These are phyloP conservation scores for Eclectus roratus DNA, from an alignment of 2,113 vertebrate genomes.

Conservation along the genomic window DNA sequence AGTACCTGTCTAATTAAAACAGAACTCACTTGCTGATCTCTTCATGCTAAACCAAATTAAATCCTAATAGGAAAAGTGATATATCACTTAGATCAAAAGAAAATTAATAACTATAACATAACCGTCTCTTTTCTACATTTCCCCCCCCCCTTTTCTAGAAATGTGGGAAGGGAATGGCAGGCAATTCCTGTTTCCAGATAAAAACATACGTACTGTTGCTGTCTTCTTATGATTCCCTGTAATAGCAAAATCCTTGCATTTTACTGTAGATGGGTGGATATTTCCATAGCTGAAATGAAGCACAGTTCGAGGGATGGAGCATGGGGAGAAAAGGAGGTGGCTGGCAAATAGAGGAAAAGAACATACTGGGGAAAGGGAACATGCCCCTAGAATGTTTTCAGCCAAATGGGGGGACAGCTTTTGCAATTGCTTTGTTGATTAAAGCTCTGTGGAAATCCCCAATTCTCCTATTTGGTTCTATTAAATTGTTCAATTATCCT, in stretches of 20 bases:
- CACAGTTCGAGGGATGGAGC: neutral
- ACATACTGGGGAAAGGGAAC: neutral
- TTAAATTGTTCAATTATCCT: constrained; percentile 5
- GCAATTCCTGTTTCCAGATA: neutral
- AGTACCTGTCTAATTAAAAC: constrained; percentile 74
- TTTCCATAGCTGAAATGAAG: neutral
- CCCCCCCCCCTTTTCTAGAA: neutral
- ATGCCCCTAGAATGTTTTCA: neutral
- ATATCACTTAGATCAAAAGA: constrained; percentile 69
- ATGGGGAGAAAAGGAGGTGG: neutral
- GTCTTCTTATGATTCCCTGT: neutral
- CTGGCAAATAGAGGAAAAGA: neutral
- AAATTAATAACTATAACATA: constrained; percentile 46
- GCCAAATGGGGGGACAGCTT: neutral
- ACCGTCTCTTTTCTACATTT: neutral
- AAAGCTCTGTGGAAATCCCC: neutral
- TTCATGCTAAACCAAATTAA: constrained; percentile 68
- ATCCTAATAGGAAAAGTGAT: constrained; percentile 65
- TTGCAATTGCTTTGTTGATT: neutral
- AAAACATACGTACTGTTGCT: neutral
- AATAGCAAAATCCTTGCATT: neutral
- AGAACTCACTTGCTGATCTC: constrained; percentile 66
- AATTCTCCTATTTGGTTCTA: neutral
- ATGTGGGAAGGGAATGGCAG: neutral
- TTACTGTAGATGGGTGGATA: neutral